These are phyloP conservation scores for Merodon equestris DNA, from an alignment of 2,888 invertebrate genomes.

Conservation along the genomic window DNA sequence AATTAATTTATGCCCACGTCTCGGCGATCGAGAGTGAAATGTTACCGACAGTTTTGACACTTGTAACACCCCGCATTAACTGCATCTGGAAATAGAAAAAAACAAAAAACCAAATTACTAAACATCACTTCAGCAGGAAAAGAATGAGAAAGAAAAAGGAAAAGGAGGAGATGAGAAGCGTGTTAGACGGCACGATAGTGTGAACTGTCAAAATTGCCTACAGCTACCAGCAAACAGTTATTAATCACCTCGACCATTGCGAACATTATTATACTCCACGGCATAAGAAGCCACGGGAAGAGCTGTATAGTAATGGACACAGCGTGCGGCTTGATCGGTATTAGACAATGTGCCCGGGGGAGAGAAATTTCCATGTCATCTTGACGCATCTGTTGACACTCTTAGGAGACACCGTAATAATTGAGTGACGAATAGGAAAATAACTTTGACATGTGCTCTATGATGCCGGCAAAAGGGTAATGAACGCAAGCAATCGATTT, in stretches of 20 bases:
- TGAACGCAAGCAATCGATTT: constrained; percentile 44
- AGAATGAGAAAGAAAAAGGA: constrained; percentile 11
- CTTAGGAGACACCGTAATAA: constrained; percentile 10
- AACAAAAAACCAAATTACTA: constrained; percentile 11
- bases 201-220: constrained; percentile 48
- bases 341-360: constrained; percentile 28
- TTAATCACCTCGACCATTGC: constrained; percentile 56
- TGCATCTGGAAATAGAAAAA: constrained; percentile 44
- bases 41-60: constrained; percentile 53
- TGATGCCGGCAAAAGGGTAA: no score
- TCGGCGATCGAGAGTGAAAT: constrained; percentile 26
- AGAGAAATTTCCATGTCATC: constrained; percentile 47
- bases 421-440: no score
- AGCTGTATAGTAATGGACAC: neutral
- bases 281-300: constrained; percentile 13
- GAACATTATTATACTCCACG: constrained; percentile 46
- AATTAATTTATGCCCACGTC: constrained; percentile 50
- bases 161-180: constrained; percentile 35
- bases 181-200: constrained; percentile 37
- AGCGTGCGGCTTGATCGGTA: constrained; percentile 5
- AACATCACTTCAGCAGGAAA: neutral
- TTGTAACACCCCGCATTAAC: constrained; percentile 29
- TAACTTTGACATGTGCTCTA: constrained; percentile 10
- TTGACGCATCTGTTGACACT: constrained; percentile 47
- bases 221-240: constrained; percentile 53